These are phyloP conservation scores for Crax fasciolata DNA, from an alignment of 2,797 vertebrate genomes.

Conservation along the genomic window DNA sequence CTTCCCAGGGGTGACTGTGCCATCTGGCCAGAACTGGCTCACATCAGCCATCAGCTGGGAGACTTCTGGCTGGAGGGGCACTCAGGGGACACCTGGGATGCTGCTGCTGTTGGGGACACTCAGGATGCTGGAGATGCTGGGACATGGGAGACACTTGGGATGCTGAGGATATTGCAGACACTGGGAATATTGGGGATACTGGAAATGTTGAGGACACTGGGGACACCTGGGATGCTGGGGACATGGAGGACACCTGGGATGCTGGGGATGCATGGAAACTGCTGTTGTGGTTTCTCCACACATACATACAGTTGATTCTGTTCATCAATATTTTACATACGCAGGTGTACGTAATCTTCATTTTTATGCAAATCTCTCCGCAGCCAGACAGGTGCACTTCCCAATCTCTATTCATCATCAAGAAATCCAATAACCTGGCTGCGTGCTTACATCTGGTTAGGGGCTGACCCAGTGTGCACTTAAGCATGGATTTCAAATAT, in stretches of 20 bases:
- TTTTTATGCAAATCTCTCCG: slow-evolving; percentile 75
- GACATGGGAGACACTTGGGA: no score
- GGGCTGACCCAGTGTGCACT: slow-evolving; percentile 77
- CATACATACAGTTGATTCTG: rapidly evolving
- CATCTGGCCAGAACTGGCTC: rapidly evolving
- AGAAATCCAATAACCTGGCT: slow-evolving; percentile 80
- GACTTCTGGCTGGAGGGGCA: background rate
- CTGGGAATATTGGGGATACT: no score
- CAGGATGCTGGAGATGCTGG: no score
- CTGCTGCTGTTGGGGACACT: background rate
- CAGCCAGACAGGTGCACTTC: slow-evolving; percentile 69
- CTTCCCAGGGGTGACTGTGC: rapidly evolving
- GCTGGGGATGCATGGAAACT: background rate
- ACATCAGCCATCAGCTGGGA: rapidly evolving
- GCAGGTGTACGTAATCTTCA: slow-evolving; percentile 53
- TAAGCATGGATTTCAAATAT: slow-evolving; percentile 75
- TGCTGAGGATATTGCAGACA: no score
- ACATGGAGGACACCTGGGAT: no score
- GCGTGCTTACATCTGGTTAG: slow-evolving; percentile 79
- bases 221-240: no score
- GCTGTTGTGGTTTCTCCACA: background rate
- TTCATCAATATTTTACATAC: slow-evolving; percentile 10
- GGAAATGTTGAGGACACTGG: background rate
- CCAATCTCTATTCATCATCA: slow-evolving; percentile 74
- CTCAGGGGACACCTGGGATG: background rate